Evolutionary conservation across 2,113 vertebrate genomes (phyloP), one percentile per base, ranked within the genome.

Genomic region (Cromileptes altivelis): DNA sequence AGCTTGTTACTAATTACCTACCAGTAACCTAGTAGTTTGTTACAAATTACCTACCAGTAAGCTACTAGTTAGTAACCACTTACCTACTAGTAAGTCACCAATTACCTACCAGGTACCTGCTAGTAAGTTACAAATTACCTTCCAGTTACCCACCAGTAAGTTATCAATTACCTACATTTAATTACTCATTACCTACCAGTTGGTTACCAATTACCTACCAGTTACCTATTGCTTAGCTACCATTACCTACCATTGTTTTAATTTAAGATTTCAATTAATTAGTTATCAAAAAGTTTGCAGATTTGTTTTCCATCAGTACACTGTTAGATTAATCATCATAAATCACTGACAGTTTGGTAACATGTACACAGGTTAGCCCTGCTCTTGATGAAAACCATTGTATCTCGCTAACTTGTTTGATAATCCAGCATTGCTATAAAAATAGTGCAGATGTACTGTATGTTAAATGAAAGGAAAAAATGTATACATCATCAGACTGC

Each of bases 401-500:
- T 64, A 25, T 25, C 14, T 40, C 47, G 63, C 11, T 82, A 19
- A 61, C 64, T 77, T 57, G 50, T 78, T 85, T 37, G 13, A 64
- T 49, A n/a, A 79, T 25, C 30, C 7, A 2, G 3, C 53, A 11
- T 70, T 57, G 19, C 6, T 57, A 5, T 76, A 25, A 45, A 75
- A 49, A 23, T 1, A 12, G 1, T 37, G 47, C 11, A 70, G 52
- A 57, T 86, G 58, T 49, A 17, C 42, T 73, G 37, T 13, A 60
- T 75, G 50, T 61, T 3, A 19, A 71, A 84, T 73, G 10, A 55
- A 55, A 37, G 14, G 1, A 21, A 62, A 79, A 78, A 74, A 12
- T 42, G 55, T 40, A 40, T 68, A 37, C 42, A 72, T 61, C 30
- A 18, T 79, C 42, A 52, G 33, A 49, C 23, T 49, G n/a, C 27